phyloP scores from a whole-genome alignment of 2,113 vertebrate genomes.

The Stegostoma tigrinum region DNA sequence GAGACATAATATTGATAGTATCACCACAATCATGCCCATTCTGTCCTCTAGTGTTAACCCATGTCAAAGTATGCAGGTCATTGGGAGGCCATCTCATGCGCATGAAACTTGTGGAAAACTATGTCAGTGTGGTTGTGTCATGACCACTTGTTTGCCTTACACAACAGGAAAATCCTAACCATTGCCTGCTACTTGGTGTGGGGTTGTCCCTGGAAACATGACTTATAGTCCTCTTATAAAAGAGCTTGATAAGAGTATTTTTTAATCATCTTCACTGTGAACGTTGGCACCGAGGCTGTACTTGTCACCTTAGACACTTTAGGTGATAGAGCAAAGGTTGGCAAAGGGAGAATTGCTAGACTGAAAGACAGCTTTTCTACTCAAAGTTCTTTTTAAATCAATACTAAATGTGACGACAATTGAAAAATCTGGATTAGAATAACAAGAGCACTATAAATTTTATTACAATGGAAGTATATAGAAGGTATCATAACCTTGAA shows the following conservation, averaged over 20 bases:
- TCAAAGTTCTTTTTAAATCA: background rate
- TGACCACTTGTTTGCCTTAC: background rate
- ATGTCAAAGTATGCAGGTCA: background rate
- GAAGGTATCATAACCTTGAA: background rate
- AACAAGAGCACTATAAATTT: background rate
- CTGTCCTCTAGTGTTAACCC: background rate
- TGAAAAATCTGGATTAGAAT: background rate
- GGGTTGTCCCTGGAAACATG: background rate
- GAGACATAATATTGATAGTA: background rate
- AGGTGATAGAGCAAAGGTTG: background rate
- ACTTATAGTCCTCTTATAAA: background rate
- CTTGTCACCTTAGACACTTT: background rate
- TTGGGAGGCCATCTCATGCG: background rate
- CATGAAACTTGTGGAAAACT: background rate
- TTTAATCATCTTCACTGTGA: background rate
- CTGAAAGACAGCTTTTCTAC: background rate
- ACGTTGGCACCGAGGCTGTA: background rate
- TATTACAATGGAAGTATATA: background rate
- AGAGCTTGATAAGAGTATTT: background rate
- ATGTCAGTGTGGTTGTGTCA: background rate
- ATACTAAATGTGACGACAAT: background rate
- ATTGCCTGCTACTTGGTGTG: background rate
- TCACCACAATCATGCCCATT: background rate
- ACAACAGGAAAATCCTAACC: background rate
- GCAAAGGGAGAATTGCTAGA: background rate